Conservation (phyloP, 2,113 vertebrate species). For the Charina bottae region DNA sequence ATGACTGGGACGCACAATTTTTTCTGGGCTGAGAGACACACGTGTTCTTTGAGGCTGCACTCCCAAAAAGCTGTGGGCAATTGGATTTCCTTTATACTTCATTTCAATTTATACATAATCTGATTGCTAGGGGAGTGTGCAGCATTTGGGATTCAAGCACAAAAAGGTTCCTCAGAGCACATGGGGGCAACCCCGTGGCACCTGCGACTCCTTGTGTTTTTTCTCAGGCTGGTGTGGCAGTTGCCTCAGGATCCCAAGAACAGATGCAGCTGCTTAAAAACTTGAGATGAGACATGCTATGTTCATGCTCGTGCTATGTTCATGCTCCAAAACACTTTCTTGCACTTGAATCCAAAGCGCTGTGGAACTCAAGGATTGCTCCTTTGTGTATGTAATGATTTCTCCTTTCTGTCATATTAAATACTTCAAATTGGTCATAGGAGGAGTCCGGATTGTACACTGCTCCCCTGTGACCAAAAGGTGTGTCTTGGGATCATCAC, state of each 20-base stretch:
- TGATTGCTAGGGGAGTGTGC: background rate
- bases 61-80: background rate
- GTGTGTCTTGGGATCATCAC: background rate
- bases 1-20: background rate
- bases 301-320: background rate
- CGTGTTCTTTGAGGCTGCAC: background rate
- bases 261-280: background rate
- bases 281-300: background rate
- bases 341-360: background rate
- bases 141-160: background rate
- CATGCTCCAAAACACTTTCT: background rate
- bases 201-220: too few species aligned
- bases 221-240: background rate
- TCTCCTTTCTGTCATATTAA: background rate
- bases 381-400: background rate
- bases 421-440: background rate
- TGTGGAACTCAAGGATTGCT: background rate
- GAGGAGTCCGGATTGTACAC: background rate
- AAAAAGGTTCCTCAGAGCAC: background rate
- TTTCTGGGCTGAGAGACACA: background rate
- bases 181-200: too few species aligned
- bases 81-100: background rate
- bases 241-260: background rate
- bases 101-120: background rate
- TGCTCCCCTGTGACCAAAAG: background rate